phyloP scores from a whole-genome alignment of 2,113 vertebrate genomes.

The Perca schrenkii region DNA sequence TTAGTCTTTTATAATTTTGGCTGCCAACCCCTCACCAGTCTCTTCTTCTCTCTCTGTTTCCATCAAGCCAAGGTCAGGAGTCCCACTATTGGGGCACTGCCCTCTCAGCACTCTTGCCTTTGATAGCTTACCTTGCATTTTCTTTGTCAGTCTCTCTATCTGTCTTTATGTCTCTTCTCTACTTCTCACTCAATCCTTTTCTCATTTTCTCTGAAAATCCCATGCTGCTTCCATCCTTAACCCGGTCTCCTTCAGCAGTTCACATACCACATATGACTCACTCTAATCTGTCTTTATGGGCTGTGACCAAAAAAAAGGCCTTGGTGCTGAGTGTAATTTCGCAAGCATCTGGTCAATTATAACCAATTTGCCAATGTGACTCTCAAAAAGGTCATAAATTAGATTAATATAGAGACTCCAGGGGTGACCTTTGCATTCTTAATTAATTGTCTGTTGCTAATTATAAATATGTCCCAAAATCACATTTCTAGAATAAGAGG shows the following conservation, averaged over 20 bases:
- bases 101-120: slow-evolving; percentile 66
- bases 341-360: slow-evolving; percentile 44
- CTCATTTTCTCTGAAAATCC: slow-evolving; percentile 50
- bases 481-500: background rate
- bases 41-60: slow-evolving; percentile 38
- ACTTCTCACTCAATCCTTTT: slow-evolving; percentile 36
- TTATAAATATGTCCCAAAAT: slow-evolving; percentile 49
- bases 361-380: slow-evolving; percentile 19
- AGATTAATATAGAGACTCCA: slow-evolving; percentile 39
- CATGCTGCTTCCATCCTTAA: background rate
- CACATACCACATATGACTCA: slow-evolving; percentile 11
- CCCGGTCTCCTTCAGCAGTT: background rate
- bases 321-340: background rate
- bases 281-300: slow-evolving; percentile 40
- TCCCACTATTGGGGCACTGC: slow-evolving; percentile 53
- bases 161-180: slow-evolving; percentile 41
- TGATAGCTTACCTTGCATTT: slow-evolving; percentile 68
- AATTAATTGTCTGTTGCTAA: slow-evolving; percentile 35
- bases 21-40: slow-evolving; percentile 32
- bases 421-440: slow-evolving; percentile 49
- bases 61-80: slow-evolving; percentile 69
- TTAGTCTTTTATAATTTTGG: slow-evolving; percentile 28
- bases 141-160: slow-evolving; percentile 58
- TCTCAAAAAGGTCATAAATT: slow-evolving; percentile 57
- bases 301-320: slow-evolving; percentile 3